A percentile compares a stretch with the other conserved stretches of the same genome.
Evolutionary conservation across 1,140 invertebrate species (phyloP).

Genomic region (Cydia strobilella): DNA sequence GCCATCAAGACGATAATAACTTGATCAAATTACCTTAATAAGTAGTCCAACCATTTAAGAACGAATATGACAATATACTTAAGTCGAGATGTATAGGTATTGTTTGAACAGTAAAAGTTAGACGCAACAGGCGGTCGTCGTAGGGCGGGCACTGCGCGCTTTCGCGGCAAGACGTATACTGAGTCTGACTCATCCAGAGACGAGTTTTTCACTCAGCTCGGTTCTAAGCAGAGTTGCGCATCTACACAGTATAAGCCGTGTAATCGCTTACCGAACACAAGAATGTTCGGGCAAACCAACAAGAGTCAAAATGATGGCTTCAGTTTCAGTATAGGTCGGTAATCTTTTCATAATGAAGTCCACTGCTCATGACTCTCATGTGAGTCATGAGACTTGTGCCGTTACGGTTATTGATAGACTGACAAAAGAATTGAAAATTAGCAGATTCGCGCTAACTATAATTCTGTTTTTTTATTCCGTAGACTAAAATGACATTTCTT

Average conservation of each 20-base stretch:
- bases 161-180: constrained; percentile 26
- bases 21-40: constrained; percentile 2
- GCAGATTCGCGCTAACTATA: no score
- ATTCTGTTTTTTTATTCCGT: no score
- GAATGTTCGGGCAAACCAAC: background rate
- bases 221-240: constrained; percentile 22
- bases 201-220: background rate
- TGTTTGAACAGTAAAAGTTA: background rate
- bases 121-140: constrained; percentile 2
- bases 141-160: constrained; percentile 18
- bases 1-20: background rate
- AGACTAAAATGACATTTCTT: no score
- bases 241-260: background rate
- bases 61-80: background rate
- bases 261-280: background rate
- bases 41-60: background rate
- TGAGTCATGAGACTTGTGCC: no score
- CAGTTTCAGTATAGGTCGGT: no score
- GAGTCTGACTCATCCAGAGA: constrained; percentile 28
- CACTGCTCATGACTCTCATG: no score
- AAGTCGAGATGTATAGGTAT: background rate
- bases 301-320: no score
- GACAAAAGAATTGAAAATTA: no score
- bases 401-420: no score
- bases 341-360: no score